Base-by-base conservation (phyloP, 64 coral and sea anemone species). In the Pocillopora damicornis region DNA sequence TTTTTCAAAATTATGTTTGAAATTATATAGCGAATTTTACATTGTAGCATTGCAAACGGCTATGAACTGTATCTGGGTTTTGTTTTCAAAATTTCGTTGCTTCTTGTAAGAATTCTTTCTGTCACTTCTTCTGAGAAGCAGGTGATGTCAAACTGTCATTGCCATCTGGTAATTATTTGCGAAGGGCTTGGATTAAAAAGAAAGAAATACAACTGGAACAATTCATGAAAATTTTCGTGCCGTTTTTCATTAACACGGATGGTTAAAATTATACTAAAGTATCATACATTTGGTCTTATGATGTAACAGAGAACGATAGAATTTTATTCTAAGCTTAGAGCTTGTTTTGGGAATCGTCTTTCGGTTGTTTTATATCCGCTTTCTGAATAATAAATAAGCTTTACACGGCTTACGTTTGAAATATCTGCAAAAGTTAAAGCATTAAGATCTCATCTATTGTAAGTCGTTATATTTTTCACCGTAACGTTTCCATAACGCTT, bases 91-190 rank as follows among this genome's bases (percentile, higher is more conserved):
- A 71, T 23, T 71, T 71, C n/a, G n/a, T 71, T n/a, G 67, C 67
- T 71, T 71, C 67, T n/a, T n/a, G 67, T n/a, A n/a, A n/a, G 20
- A 71, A 71, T 23, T 11, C 67, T 76, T 76, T 76, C 38, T 76
- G 13, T 37, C 20, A 30, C 30, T 30, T 30, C 30, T 30, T 30
- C 30, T 30, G 30, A 78, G 12, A 11, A 13, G 59, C 23, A 35
- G 79, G 59, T 63, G 59, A 59, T 63, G 59, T 63, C 15, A 37
- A 34, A 60, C 17, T 15, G 26, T 71, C 67, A 26, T 23, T 81
- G 59, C 25, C 30, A 63, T 81, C 62, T 81, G 79, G 79, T 35
- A 81, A 63, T 81, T 34, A 63, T 71, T 26, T 23, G 22, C 67
- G 22, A 25, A 20, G 20, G 22, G n/a, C 7, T 51, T 4, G 0